Base-by-base conservation (phyloP, 2,888 invertebrate species). In the Rhimphoctona megacephalus region DNA sequence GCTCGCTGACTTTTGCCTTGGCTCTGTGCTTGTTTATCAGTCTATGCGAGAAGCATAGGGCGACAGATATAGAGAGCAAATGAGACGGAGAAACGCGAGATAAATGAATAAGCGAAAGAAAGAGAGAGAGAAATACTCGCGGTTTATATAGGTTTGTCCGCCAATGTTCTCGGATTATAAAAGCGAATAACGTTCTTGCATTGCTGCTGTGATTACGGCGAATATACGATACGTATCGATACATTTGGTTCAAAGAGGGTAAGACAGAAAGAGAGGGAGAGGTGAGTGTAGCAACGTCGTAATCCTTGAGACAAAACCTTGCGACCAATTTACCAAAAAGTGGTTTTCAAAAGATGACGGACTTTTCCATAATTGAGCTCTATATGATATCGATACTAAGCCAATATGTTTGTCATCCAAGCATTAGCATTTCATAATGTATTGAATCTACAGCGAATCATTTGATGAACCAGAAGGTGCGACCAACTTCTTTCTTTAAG, bases 21-120 rank as follows among this genome's bases (percentile, higher is more conserved):
- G 67, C 46, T 83, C 69, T 30, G 69, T 30, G 52, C 78, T 76
- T 78, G 81, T 83, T 86, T 81, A 81, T 83, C 85, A 76, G 79
- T 52, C 52, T 81, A 78, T 52, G 73, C 52, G 78, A 49, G 70
- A 19, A 39, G 33, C 25, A 57, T 25, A 67, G 81, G 54, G 73
- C 73, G 69, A 82, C 54, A 46, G 76, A 36, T 61, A 61, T 69
- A 14, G 61, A 61, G 76, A 70, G 49, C 70, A 70, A 61, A 76
- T 69, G 57, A 76, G 61, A 82, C 46, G 36, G 64, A 73, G 39
- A 81, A 36, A 49, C 49, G 7, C n/a, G 22, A 70, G 72, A 72
- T 49, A 83, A 74, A 33, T 85, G 76, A 78, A 61, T 30, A 30
- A 72, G 72, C 73, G 49, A 86, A 39, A 86, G 52, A 69, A 64